Conservation (phyloP, 2,113 vertebrate species). For the Copsychus sechellarum region DNA sequence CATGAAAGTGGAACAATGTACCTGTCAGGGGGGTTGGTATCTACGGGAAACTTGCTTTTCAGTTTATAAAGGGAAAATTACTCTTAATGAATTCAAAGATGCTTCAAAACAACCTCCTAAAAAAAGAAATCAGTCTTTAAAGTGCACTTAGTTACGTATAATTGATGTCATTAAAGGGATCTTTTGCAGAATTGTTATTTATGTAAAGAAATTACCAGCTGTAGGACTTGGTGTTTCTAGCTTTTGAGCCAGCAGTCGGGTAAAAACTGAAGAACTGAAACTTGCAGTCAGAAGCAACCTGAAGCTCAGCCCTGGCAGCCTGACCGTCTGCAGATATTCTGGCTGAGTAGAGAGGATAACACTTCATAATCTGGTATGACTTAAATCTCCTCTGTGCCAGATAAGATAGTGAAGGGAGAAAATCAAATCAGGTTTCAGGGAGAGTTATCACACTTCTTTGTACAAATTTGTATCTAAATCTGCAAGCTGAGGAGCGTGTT, state of each 20-base stretch:
- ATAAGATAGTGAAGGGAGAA: neutral
- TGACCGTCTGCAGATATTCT: neutral
- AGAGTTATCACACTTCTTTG: constrained; percentile 26
- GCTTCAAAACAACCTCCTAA: constrained; percentile 31
- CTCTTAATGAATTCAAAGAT: constrained; percentile 47
- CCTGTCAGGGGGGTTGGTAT: constrained; percentile 3
- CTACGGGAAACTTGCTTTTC: neutral
- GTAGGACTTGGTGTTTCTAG: neutral
- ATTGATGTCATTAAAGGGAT: constrained; percentile 51
- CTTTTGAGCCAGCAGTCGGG: neutral
- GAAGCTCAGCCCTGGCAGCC: constrained; percentile 14
- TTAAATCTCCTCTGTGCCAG: constrained; percentile 25
- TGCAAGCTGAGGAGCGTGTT: neutral
- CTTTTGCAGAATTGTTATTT: constrained; percentile 51
- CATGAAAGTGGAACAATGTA: constrained; percentile 33
- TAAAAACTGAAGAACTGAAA: neutral
- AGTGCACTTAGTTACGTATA: constrained; percentile 39
- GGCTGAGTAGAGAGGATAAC: constrained; percentile 21
- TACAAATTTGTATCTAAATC: constrained; percentile 22
- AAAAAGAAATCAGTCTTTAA: constrained; percentile 46
- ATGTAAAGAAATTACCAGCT: constrained; percentile 21
- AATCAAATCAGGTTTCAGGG: constrained; percentile 47
- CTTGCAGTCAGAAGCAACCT: neutral
- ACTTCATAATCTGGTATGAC: constrained; percentile 8
- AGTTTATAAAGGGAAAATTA: constrained; percentile 39